These are phyloP conservation scores for Xylophagus ater DNA, from an alignment of 2,888 invertebrate species.

Conservation along the genomic window DNA sequence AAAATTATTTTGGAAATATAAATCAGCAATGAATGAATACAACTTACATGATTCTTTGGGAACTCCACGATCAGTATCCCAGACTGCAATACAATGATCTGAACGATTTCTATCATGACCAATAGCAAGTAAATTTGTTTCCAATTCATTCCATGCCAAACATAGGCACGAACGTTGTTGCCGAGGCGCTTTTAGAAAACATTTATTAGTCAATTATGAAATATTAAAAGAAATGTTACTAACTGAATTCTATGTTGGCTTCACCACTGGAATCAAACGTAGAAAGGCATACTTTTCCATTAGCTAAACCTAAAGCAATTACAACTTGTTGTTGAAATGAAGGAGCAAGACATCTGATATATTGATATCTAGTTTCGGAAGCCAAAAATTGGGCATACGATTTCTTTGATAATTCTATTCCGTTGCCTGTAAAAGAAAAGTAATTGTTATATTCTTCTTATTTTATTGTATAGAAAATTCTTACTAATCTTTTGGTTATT, in stretches of 20 bases:
- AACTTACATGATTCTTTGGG: constrained; percentile 32
- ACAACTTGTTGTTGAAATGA: constrained; percentile 71
- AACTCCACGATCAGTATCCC: constrained; percentile 54
- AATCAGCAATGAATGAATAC: not conserved
- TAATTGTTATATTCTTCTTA: no score
- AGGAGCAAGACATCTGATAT: constrained; percentile 79
- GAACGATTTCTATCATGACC: constrained; percentile 83
- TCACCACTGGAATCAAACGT: constrained; percentile 58
- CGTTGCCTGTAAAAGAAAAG: constrained; percentile 20
- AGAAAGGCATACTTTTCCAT: constrained; percentile 75
- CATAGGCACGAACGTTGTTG: constrained; percentile 78
- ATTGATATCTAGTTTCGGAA: constrained; percentile 47
- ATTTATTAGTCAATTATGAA: not conserved
- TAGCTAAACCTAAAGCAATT: constrained; percentile 77
- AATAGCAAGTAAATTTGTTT: constrained; percentile 69
- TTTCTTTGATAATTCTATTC: constrained; percentile 29
- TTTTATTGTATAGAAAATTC: not conserved
- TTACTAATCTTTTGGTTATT: not conserved
- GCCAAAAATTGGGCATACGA: constrained; percentile 25
- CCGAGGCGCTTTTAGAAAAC: constrained; percentile 54
- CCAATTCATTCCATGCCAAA: constrained; percentile 77
- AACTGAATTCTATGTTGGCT: constrained; percentile 36
- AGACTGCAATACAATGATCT: constrained; percentile 78
- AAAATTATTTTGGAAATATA: not conserved
- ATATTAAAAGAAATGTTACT: constrained; percentile 13